phyloP scores from a whole-genome alignment of 2,113 vertebrate genomes.

The Crypturellus undulatus region DNA sequence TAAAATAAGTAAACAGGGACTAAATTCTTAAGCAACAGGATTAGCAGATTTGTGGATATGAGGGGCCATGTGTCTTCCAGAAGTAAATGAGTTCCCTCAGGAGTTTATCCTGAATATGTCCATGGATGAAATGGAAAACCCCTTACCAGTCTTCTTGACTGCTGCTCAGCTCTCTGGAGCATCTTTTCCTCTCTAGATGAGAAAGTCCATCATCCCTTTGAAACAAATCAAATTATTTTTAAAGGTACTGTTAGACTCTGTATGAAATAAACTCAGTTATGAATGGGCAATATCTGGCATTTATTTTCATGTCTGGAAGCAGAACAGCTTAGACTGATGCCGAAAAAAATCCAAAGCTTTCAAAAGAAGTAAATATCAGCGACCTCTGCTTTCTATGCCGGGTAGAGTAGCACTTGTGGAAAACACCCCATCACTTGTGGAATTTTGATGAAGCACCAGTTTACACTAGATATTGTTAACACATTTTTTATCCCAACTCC shows the following conservation, averaged over 20 bases:
- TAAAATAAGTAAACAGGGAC: not conserved
- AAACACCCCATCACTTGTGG: not conserved
- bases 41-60: not conserved
- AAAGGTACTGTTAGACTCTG: not conserved
- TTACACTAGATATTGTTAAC: not conserved
- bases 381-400: not conserved
- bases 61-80: not conserved
- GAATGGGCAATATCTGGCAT: not conserved
- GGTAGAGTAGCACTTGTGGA: not conserved
- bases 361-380: not conserved
- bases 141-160: not conserved
- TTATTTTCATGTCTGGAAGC: not conserved
- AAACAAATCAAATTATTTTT: not conserved
- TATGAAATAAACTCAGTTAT: not conserved
- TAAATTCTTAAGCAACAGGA: not conserved
- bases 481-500: not conserved
- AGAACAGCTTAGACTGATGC: not conserved
- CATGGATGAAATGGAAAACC: not conserved
- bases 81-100: not conserved
- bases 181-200: not conserved
- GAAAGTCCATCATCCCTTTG: not conserved
- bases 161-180: not conserved
- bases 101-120: not conserved
- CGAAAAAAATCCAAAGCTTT: not conserved
- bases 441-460: conserved; percentile 22